Base-by-base conservation (phyloP, 2,888 invertebrate species). In the Pteria penguin region DNA sequence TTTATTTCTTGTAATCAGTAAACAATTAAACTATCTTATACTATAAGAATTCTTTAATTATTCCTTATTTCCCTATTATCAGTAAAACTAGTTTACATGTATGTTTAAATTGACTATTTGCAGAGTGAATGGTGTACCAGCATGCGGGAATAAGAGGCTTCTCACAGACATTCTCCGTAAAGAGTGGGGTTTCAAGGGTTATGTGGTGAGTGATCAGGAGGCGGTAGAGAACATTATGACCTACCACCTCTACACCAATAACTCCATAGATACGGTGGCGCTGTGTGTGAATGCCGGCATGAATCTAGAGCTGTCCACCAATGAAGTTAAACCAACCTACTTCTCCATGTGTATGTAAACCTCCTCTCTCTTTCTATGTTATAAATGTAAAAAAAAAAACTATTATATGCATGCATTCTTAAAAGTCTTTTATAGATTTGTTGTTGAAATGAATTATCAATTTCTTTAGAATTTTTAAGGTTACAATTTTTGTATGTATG, bases 91-190 rank as follows among this genome's bases (percentile, higher is more conserved):
- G n/a, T n/a, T n/a, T n/a, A n/a, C n/a, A n/a, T n/a, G n/a, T n/a
- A n/a, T n/a, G 22, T 24, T 26, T 24, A 26, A 18, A 61, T 22
- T 22, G 4, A 63, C 33, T 52, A 27, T 67, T 33, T 75, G 1
- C 76, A 90, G 90, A 52, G 76, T 91, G 3, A 90, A 90, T 79
- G 91, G 91, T n/a, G 79, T 91, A 1, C 91, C 91, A 18, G 86
- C 91, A 0, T 91, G 91, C 80, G 90, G 87, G 60, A 89, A 90
- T 79, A 82, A 83, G 52, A 58, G 81, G 27, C 83, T 91, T 3
- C 72, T 91, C 65, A 89, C 89, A 3, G 87, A 89, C 36, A 86
- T 90, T 31, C 76, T 90, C 4, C 79, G 91, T 3, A 75, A 73
- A 4, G 87, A 87, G 57, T 90, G 90, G 89, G 86, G 86, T 22